Conservation (phyloP, 1,140 invertebrate species). For the Dinothrombium tinctorium region DNA sequence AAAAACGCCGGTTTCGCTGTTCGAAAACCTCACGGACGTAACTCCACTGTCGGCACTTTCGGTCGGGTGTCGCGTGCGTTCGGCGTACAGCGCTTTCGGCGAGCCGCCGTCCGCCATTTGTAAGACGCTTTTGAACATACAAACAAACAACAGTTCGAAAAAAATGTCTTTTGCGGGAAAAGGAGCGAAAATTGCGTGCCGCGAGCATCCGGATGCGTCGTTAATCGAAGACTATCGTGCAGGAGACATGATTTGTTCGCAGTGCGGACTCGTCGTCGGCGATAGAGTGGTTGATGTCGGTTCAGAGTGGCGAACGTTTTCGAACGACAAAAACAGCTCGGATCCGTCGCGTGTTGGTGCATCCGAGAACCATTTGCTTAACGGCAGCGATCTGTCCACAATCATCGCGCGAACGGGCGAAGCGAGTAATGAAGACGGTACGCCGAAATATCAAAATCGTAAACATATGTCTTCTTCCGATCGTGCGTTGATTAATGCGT, state of each 20-base stretch:
- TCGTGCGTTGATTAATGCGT: slow-evolving; percentile 76
- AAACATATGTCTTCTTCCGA: slow-evolving; percentile 79
- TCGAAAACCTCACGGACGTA: too few species aligned
- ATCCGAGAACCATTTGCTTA: slow-evolving; percentile 65
- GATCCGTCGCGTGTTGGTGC: slow-evolving; percentile 96
- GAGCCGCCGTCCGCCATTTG: too few species aligned
- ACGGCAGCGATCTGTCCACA: slow-evolving; percentile 86
- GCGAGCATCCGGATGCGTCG: slow-evolving; percentile 76
- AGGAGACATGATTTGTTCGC: slow-evolving; percentile 94
- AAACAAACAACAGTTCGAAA: too few species aligned
- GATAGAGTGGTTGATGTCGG: slow-evolving; percentile 99
- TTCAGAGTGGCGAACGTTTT: slow-evolving; percentile 99
- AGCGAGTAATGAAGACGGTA: slow-evolving; percentile 56
- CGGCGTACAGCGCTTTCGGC: too few species aligned
- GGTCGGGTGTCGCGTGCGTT: too few species aligned
- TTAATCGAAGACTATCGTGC: slow-evolving; percentile 95
- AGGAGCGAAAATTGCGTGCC: slow-evolving; percentile 41
- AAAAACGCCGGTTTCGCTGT: too few species aligned
- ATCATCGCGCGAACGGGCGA: slow-evolving; percentile 80
- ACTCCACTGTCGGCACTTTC: too few species aligned
- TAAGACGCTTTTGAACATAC: too few species aligned
- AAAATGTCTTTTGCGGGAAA: too few species aligned
- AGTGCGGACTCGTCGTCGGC: slow-evolving; percentile 95
- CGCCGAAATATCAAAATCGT: slow-evolving; percentile 72
- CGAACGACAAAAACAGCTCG: slow-evolving; percentile 84